Conservation (phyloP, 2,797 vertebrate species). For the Leucoraja ocellata region DNA sequence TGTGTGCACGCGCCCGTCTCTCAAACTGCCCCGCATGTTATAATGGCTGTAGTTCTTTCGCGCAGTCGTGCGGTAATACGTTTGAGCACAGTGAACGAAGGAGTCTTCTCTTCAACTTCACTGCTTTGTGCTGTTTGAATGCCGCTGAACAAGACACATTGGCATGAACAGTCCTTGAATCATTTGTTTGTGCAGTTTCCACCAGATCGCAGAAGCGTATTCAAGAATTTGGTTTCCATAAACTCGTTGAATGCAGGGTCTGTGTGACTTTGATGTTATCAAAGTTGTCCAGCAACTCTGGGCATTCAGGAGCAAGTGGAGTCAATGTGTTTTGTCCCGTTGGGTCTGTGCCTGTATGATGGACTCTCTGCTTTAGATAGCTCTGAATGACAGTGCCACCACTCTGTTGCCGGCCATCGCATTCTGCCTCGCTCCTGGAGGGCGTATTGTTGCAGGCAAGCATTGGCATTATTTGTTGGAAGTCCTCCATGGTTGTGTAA, state of each 20-base stretch:
- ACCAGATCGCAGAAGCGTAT: background rate
- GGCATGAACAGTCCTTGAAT: background rate
- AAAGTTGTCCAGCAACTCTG: background rate
- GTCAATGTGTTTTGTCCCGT: background rate
- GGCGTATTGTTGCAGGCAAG: background rate
- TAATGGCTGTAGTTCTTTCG: too few relatives aligned
- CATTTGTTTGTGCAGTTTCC: background rate
- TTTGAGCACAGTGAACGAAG: too few relatives aligned
- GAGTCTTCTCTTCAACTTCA: background rate
- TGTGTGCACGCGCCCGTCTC: too few relatives aligned
- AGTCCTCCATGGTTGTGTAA: slow-evolving; percentile 70
- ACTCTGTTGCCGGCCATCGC: slow-evolving; percentile 10
- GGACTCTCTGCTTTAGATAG: slow-evolving; percentile 52
- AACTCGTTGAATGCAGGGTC: background rate
- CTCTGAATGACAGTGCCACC: slow-evolving; percentile 44
- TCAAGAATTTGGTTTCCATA: background rate
- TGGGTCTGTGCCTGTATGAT: background rate
- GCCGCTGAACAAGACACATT: background rate
- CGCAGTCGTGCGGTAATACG: too few relatives aligned
- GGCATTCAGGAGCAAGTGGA: background rate
- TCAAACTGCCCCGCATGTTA: too few relatives aligned
- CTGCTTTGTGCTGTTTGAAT: background rate
- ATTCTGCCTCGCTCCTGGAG: slow-evolving; percentile 37
- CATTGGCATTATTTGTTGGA: slow-evolving; percentile 54
- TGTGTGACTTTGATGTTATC: background rate